Base-by-base conservation (phyloP, 1,140 invertebrate genomes). In the Drosophila malerkotliana region DNA sequence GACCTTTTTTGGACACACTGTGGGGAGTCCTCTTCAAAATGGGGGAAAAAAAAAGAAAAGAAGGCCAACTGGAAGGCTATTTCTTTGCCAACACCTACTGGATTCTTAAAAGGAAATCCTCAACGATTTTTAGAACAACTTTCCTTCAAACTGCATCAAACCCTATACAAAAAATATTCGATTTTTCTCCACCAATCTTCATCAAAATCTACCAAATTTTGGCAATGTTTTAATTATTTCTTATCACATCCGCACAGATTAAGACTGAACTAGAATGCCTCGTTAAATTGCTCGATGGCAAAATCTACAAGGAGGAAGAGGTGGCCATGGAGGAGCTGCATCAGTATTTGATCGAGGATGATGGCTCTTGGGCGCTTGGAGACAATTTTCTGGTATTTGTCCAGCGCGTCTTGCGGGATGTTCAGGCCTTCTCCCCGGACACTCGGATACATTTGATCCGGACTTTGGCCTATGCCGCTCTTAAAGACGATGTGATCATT, bases 401-500 rank as follows among this genome's bases (percentile, higher is more conserved):
- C 32, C 84, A 91, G 52, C 93, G 95, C 44, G 92, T 97, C 57
- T 92, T 97, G 30, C 93, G 94, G 32, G 95, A 96, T 67, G 18
- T 54, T n/a, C 93, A 93, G 73, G 92, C 93, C 5, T 88, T 95
- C 48, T 92, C 93, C 2, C 91, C 92, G 3, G 93, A 94, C 78
- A 93, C 93, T 34, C 93, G 95, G 72, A 93, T 95, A 58, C 93
- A 93, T 66, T 91, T 94, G 67, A 92, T 97, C 66, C 95, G 96
- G 56, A 94, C 96, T 32, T 92, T 97, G 68, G 94, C 95, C 10
- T 93, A 94, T 53, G 96, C 96, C 0, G 96, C 96, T 6, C 92
- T 97, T 5, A 97, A 97, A 79, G 97, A 98, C 76, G 97, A 98
- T 91, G 95, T 98, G 49, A 97, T 98, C 84, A 93, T 98, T 24